A percentile compares a stretch with the other conserved stretches of the same genome.
These are phyloP conservation scores for Lerema accius DNA, from an alignment of 1,140 invertebrate species.

Conservation along the genomic window DNA sequence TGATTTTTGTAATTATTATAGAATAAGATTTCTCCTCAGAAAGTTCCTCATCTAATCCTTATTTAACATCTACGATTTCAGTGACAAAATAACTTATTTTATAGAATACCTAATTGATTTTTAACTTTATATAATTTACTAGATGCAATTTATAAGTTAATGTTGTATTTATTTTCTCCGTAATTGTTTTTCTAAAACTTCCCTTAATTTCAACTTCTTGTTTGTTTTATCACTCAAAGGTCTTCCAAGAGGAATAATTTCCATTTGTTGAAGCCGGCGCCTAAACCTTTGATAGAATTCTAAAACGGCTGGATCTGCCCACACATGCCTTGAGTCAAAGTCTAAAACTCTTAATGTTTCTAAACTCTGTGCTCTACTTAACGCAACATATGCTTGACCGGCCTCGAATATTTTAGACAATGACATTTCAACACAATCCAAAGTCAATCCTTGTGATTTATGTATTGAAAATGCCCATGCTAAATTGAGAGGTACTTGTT, in stretches of 20 bases:
- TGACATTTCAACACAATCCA: conserved; percentile 98
- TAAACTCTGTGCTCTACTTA: conserved; percentile 95
- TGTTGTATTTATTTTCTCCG: conserved; percentile 50
- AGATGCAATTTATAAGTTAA: too few species aligned
- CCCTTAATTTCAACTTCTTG: conserved; percentile 68
- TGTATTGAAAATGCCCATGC: conserved; percentile 99
- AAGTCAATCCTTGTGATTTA: conserved; percentile 96
- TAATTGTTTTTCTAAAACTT: conserved; percentile 71
- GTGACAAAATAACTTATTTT: too few species aligned
- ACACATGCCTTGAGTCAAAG: conserved; percentile 93
- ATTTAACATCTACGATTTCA: too few species aligned
- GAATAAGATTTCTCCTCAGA: too few species aligned
- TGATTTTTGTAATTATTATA: too few species aligned
- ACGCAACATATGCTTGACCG: conserved; percentile 97
- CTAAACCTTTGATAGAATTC: conserved; percentile 91
- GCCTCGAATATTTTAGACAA: conserved; percentile 95
- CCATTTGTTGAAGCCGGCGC: conserved; percentile 84
- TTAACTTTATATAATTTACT: too few species aligned
- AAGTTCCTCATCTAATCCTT: too few species aligned
- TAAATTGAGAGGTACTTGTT: conserved; percentile 92
- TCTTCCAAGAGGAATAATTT: conserved; percentile 86
- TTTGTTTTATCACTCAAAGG: conserved; percentile 79
- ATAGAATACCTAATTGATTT: too few species aligned
- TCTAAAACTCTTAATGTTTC: conserved; percentile 93
- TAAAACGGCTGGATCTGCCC: conserved; percentile 93